Base-by-base conservation (phyloP, 2,113 vertebrate genomes). In the Macaca mulatta region DNA sequence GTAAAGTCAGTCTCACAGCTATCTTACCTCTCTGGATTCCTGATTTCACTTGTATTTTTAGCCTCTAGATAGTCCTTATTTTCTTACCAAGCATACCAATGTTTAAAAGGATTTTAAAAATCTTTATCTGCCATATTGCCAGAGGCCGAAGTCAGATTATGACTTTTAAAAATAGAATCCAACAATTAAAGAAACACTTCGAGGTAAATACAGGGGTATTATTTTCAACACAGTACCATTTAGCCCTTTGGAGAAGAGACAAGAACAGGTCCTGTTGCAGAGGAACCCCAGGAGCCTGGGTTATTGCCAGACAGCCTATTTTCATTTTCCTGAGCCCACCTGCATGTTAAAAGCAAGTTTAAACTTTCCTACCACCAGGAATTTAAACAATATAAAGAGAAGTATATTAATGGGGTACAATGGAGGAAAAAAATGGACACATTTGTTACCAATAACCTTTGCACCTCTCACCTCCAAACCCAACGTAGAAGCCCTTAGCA, bases 131-230 rank as follows among this genome's bases (percentile, higher is more conserved):
- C 23, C 77, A 79, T 64, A 14, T 52, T 70, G 27, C 48, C 80
- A 89, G 81, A 52, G 69, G 93, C 48, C 94, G 52, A 89, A 96
- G 80, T 81, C 82, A 97, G 88, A 69, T 55, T 81, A 77, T 67
- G 43, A 92, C 30, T 95, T 94, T 85, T 38, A 59, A 97, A 96
- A 91, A 85, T 74, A 22, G 52, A 72, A 38, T 14, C 6, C 38
- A 45, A n/a, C 20, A 75, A 67, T 85, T 90, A 86, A 78, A 80
- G 30, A 80, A 90, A 23, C 16, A 45, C n/a, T 77, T 45, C 0
- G 50, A 86, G 40, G 57, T 27, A 90, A 70, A 88, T 2, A 82
- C 3, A 89, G 30, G 16, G 13, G 38, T 3, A 23, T 14, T 13
- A 22, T 48, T 40, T 74, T 79, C 57, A 82, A 52, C 10, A 45